Evolutionary conservation across 2,888 invertebrate genomes (phyloP).

Genomic region (Lepidochrysops patricia): DNA sequence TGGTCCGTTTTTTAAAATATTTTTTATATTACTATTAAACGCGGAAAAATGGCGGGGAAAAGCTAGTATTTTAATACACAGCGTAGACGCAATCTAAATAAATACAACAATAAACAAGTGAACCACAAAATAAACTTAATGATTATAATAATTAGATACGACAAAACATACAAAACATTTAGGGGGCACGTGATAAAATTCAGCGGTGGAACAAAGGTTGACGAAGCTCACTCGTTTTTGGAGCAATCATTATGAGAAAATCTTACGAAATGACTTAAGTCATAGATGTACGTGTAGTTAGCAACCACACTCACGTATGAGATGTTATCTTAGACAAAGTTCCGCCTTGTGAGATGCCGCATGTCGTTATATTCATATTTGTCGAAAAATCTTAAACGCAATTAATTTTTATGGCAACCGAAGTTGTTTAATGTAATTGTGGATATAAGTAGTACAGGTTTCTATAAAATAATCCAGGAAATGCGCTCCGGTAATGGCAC

Average conservation of each 20-base stretch:
- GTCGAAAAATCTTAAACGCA: conserved; percentile 7
- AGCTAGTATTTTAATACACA: too few relatives aligned
- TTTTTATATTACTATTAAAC: too few relatives aligned
- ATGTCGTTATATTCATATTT: conserved; percentile 46
- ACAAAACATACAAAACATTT: neutral
- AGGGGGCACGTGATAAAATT: conserved; percentile 32
- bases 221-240: conserved; percentile 71
- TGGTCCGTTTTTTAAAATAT: too few relatives aligned
- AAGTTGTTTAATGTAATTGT: too few relatives aligned
- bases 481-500: too few relatives aligned
- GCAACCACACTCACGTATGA: conserved; percentile 69
- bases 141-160: neutral
- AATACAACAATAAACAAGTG: too few relatives aligned
- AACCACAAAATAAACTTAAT: neutral
- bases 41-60: too few relatives aligned
- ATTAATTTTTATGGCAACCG: neutral
- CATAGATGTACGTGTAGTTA: conserved; percentile 71
- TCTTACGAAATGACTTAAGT: conserved; percentile 70
- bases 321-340: conserved; percentile 70
- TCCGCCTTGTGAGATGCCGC: conserved; percentile 67
- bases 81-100: too few relatives aligned
- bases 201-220: conserved; percentile 71
- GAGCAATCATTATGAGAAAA: conserved; percentile 75
- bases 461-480: too few relatives aligned
- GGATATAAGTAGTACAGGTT: too few relatives aligned